These are phyloP conservation scores for Percopsis transmontana DNA, from an alignment of 2,113 vertebrate species.

Conservation along the genomic window DNA sequence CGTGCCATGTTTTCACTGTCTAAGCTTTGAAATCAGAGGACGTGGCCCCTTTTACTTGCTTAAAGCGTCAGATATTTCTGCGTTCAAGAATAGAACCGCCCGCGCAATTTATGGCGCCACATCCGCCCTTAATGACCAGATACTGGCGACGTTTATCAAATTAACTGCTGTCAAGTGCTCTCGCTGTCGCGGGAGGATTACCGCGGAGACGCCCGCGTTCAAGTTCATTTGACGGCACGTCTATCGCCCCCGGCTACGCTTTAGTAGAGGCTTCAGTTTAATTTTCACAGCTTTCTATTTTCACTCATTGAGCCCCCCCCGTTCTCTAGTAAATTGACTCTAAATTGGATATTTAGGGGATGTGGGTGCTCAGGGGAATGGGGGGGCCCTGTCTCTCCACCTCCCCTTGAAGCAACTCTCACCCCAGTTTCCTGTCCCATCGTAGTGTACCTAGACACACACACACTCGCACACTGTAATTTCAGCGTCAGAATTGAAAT, in stretches of 20 bases:
- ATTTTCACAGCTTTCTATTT: slow-evolving; percentile 60
- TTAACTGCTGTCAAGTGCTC: slow-evolving; percentile 53
- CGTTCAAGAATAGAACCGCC: slow-evolving; percentile 22
- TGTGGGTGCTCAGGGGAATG: slow-evolving; percentile 32
- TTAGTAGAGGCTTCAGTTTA: slow-evolving; percentile 53
- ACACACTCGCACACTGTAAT: slow-evolving; percentile 7
- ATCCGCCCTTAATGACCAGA: slow-evolving; percentile 44
- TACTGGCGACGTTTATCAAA: slow-evolving; percentile 52
- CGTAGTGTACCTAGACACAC: background rate
- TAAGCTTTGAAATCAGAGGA: background rate
- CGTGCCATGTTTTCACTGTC: background rate
- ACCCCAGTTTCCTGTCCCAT: slow-evolving; percentile 13
- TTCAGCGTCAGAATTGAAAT: slow-evolving; percentile 36
- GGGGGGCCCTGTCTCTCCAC: slow-evolving; percentile 18
- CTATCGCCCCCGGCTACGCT: slow-evolving; percentile 42
- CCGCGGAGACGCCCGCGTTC: slow-evolving; percentile 27
- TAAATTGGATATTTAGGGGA: slow-evolving; percentile 68
- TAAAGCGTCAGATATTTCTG: slow-evolving; percentile 5
- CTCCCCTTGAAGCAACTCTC: slow-evolving; percentile 24
- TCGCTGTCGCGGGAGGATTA: slow-evolving; percentile 42
- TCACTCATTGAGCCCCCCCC: slow-evolving; percentile 21
- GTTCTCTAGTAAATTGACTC: slow-evolving; percentile 53
- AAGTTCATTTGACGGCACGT: slow-evolving; percentile 51
- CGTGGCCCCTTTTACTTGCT: too few relatives aligned
- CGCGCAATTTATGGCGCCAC: slow-evolving; percentile 12